Evolutionary conservation across 1,140 invertebrate species (phyloP), one percentile per base, ranked within the genome.

Genomic region (Babylonia areolata): DNA sequence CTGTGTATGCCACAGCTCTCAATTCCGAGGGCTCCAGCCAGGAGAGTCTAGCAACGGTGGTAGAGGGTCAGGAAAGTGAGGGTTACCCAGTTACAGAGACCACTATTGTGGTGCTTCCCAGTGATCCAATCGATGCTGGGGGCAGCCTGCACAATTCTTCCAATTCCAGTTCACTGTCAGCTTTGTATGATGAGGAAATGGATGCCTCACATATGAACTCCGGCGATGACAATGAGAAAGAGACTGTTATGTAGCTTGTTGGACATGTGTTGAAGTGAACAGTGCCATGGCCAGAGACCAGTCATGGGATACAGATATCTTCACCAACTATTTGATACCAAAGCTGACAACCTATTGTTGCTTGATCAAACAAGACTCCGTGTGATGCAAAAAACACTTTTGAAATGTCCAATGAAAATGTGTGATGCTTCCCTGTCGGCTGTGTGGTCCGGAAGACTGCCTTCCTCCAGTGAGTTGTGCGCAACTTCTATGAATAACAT

Each of bases 1-100:
- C 89, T 0, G 87, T 82, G 31, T 87, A 87, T 71, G 85, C 37
- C 46, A 89, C 87, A n/a, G 85, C 89, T 12, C 35, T 78, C 31
- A 87, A 79, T 33, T 86, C 85, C 11, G 81, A 83, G 23, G 42
- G 39, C 39, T 85, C 88, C 58, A 89, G 88, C 80, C 78, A 85
- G 33, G 87, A 88, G 15, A 85, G 81, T 54, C 58, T 40, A 9
- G 42, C n/a, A 1, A 84, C 82, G 11, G 64, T 84, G 75, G 35
- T 40, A 37, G 15, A 39, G 35, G 37, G 37, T 40, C 75, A 39
- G 35, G 33, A 42, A 12, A 6, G 28, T 5, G 37, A 39, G 35
- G 33, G 28, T 23, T 23, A 20, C 20, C 58, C 0, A n/a, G 58
- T 3, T 23, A 64, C 58, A 5, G 20, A 64, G 58, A 15, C 35